Conservation (phyloP, 2,888 invertebrate genomes). For the Mactromeris polynyma region DNA sequence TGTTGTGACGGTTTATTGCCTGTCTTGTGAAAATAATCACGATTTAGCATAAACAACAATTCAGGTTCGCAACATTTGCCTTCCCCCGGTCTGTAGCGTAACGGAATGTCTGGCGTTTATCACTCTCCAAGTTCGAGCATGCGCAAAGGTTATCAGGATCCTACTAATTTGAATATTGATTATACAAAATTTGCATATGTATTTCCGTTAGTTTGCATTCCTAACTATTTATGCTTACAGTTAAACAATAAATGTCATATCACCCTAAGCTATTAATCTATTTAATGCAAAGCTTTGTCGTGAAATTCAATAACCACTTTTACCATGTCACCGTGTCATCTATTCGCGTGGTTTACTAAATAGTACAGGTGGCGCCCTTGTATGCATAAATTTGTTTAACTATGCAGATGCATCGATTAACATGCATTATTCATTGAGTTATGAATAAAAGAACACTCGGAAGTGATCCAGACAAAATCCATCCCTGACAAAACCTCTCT, state of each 20-base stretch:
- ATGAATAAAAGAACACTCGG: too few species aligned
- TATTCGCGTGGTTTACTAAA: background rate
- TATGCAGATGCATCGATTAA: background rate
- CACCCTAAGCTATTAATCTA: background rate
- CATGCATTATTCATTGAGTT: too few species aligned
- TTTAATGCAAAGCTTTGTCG: background rate
- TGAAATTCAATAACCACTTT: background rate
- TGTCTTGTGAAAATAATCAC: background rate
- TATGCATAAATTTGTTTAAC: background rate
- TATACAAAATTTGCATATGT: background rate
- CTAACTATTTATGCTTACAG: background rate
- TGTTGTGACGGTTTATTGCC: background rate
- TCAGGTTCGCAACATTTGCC: background rate
- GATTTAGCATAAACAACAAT: background rate
- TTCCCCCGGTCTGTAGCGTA: too few species aligned
- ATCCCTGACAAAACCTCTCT: too few species aligned
- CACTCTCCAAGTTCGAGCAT: background rate
- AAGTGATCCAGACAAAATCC: too few species aligned
- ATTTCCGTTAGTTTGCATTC: background rate
- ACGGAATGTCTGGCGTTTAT: background rate
- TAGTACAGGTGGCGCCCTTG: background rate
- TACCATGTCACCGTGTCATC: background rate
- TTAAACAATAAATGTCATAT: slow-evolving; percentile 14
- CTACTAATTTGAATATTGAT: slow-evolving; percentile 11
- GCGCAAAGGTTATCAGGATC: background rate